Conservation (phyloP, 2,797 vertebrate species). For the Tamandua tetradactyla region DNA sequence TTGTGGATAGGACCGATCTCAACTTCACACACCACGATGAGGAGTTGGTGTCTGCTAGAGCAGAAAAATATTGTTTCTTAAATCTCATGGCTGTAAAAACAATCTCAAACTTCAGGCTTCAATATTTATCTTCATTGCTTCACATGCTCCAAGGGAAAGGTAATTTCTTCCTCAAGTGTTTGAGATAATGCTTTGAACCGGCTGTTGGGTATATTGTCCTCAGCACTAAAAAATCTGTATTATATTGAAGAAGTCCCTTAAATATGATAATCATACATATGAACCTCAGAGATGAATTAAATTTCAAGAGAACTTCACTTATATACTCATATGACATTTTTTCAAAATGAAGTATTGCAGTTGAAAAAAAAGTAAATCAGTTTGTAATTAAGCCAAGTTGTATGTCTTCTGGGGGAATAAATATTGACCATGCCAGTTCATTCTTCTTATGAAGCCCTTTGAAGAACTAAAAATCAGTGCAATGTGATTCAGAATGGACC, state of each 20-base stretch:
- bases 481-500: neutral
- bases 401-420: conserved; percentile 61
- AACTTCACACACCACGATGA: conserved; percentile 38
- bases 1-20: conserved; percentile 10
- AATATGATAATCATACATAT: conserved; percentile 48
- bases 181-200: conserved; percentile 28
- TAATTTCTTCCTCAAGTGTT: conserved; percentile 28
- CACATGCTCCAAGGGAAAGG: conserved; percentile 48
- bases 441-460: conserved; percentile 53
- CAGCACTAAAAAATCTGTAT: conserved; percentile 21
- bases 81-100: conserved; percentile 60
- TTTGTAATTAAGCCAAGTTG: conserved; percentile 64
- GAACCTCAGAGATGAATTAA: conserved; percentile 54
- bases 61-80: conserved; percentile 59
- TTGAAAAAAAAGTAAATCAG: conserved; percentile 42
- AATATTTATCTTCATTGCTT: conserved; percentile 62
- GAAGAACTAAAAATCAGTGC: conserved; percentile 31
- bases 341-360: conserved; percentile 58
- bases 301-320: conserved; percentile 45
- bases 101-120: conserved; percentile 54
- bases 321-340: conserved; percentile 34
- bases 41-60: conserved; percentile 33
- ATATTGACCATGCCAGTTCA: conserved; percentile 50
- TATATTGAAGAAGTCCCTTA: conserved; percentile 24
- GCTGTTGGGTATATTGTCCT: conserved; percentile 26